phyloP scores from a whole-genome alignment of 2,888 invertebrate genomes.

The Omphaloscelis lunosa region DNA sequence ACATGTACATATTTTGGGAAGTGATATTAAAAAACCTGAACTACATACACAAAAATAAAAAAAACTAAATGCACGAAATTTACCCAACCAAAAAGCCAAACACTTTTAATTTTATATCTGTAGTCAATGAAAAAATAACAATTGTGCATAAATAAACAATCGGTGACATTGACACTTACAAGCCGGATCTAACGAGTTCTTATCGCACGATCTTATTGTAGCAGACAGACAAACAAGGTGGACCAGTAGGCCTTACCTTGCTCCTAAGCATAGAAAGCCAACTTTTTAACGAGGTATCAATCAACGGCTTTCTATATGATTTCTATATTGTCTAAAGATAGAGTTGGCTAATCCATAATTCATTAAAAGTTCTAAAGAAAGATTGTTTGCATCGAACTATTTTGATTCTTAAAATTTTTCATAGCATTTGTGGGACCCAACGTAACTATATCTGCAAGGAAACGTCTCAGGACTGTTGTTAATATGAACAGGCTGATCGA shows the following conservation, averaged over 20 bases:
- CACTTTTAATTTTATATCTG: conserved; percentile 7
- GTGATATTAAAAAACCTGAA: neutral
- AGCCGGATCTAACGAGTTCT: conserved; percentile 84
- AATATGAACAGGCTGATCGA: neutral
- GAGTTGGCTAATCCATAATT: conserved; percentile 57
- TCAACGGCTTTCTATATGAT: conserved; percentile 68
- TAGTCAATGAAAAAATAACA: conserved; percentile 54
- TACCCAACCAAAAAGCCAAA: conserved; percentile 9
- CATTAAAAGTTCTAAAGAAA: conserved; percentile 29
- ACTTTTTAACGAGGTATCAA: conserved; percentile 67
- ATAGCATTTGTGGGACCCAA: neutral
- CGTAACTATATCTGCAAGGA: neutral
- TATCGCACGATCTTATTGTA: conserved; percentile 70
- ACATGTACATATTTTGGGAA: neutral
- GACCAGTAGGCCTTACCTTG: conserved; percentile 62
- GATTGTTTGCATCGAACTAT: neutral
- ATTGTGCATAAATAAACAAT: conserved; percentile 65
- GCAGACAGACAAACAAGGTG: conserved; percentile 47
- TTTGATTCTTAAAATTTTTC: neutral
- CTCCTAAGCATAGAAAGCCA: conserved; percentile 64
- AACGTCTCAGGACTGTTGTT: neutral
- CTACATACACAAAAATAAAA: neutral
- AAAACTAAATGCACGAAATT: neutral
- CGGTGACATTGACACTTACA: conserved; percentile 84
- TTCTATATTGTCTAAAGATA: conserved; percentile 70